Conservation (phyloP, 37 sponge, comb jelly and placozoan species). For the Axinella damicornis region DNA sequence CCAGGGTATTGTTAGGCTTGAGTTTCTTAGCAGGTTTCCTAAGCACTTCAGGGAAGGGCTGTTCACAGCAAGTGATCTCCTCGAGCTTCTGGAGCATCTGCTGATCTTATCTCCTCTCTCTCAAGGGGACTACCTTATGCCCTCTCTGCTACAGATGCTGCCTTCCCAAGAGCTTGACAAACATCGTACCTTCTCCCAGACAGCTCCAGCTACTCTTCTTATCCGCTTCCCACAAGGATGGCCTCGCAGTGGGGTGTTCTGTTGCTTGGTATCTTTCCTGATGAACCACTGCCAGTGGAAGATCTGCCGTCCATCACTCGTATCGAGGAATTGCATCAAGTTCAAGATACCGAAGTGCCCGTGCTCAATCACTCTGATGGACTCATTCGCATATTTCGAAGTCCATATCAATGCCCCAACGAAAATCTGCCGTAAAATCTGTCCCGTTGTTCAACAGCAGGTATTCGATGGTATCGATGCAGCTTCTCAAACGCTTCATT, state of each 20-base stretch:
- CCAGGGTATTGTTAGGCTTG: neutral
- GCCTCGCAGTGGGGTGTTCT: neutral
- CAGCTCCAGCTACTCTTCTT: neutral
- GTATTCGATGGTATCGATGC: neutral
- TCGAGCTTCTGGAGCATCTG: neutral
- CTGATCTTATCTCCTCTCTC: neutral
- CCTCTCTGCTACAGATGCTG: neutral
- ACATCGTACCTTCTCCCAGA: no score
- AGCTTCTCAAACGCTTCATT: neutral
- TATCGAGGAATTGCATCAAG: neutral
- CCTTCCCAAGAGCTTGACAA: no score
- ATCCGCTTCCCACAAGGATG: neutral
- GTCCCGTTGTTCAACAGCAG: neutral
- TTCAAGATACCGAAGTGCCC: neutral
- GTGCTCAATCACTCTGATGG: neutral
- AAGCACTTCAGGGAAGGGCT: conserved; percentile 1
- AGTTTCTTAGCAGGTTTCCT: conserved; percentile 1
- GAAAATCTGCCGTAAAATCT: neutral
- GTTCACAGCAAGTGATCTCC: conserved; percentile 3
- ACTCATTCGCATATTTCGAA: neutral
- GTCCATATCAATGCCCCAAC: neutral
- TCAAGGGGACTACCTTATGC: conserved; percentile 5
- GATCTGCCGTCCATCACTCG: neutral
- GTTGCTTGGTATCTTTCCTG: neutral
- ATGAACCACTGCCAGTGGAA: neutral